These are phyloP conservation scores for Limonius californicus DNA, from an alignment of 1,140 invertebrate species.

Conservation along the genomic window DNA sequence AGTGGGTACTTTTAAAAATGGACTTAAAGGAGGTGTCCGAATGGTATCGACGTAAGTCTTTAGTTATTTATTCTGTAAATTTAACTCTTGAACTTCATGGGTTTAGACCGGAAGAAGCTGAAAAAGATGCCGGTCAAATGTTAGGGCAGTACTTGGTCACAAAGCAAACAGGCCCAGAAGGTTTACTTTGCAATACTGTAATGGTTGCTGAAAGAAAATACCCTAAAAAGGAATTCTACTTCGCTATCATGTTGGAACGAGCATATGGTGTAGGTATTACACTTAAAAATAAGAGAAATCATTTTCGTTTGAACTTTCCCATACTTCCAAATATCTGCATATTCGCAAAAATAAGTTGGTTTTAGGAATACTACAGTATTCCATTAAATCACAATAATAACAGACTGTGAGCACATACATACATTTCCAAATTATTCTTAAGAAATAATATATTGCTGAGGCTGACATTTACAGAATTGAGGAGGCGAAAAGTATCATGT, in stretches of 20 bases:
- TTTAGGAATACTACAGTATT: too few species aligned
- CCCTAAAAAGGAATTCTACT: conserved; percentile 91
- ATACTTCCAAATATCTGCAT: too few species aligned
- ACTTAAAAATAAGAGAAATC: too few species aligned
- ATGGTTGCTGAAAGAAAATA: conserved; percentile 96
- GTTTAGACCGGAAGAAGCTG: conserved; percentile 82
- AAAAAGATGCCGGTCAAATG: conserved; percentile 83
- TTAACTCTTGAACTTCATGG: too few species aligned
- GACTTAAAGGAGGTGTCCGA: conserved; percentile 87
- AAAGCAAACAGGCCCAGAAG: conserved; percentile 93
- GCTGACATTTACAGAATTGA: too few species aligned
- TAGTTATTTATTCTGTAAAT: conserved; percentile 4
- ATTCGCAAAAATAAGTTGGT: too few species aligned
- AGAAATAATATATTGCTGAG: too few species aligned
- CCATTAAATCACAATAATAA: too few species aligned
- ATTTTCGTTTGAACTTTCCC: too few species aligned
- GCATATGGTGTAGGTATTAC: conserved; percentile 79
- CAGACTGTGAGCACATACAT: too few species aligned
- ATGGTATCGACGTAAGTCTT: conserved; percentile 81
- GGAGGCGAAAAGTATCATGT: too few species aligned
- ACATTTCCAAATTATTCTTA: too few species aligned
- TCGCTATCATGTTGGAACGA: conserved; percentile 96
- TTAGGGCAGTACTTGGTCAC: conserved; percentile 87
- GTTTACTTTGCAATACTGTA: conserved; percentile 89
- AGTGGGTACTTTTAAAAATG: conserved; percentile 89